Percentiles rank a stretch among this genome's conserved stretches.
Conservation (phyloP, 2,888 invertebrate species). For the Chironomus tentans region DNA sequence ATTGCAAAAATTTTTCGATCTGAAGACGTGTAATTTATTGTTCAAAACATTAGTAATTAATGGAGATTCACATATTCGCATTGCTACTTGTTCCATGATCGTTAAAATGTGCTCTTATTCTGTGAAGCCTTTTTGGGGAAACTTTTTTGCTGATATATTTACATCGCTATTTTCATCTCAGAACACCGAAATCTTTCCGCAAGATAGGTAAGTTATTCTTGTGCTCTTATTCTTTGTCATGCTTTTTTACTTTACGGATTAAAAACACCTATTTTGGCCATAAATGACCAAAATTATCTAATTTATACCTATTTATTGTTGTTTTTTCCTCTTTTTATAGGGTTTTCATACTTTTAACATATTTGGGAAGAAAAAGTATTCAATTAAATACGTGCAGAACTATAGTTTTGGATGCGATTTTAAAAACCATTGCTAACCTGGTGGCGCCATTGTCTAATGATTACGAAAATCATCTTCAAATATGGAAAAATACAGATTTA, state of each 20-base stretch:
- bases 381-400: constrained; percentile 47
- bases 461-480: constrained; percentile 30
- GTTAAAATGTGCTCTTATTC: constrained; percentile 63
- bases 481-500: constrained; percentile 52
- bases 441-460: constrained; percentile 44
- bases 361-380: constrained; percentile 74
- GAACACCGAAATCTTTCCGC: constrained; percentile 69
- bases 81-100: constrained; percentile 66
- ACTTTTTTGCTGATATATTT: constrained; percentile 75
- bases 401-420: constrained; percentile 52
- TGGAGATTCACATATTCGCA: constrained; percentile 69
- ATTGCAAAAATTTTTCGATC: constrained; percentile 40
- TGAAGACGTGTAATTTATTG: constrained; percentile 50
- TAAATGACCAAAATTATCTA: too few species aligned
- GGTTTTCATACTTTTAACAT: constrained; percentile 77
- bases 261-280: too few species aligned
- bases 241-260: too few species aligned
- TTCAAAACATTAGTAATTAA: constrained; percentile 67
- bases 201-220: constrained; percentile 58
- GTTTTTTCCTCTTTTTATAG: constrained; percentile 43
- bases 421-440: constrained; percentile 50
- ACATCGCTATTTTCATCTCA: constrained; percentile 68
- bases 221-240: too few species aligned
- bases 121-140: constrained; percentile 79
- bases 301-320: not conserved